Evolutionary conservation across 2,797 vertebrate genomes (phyloP).

Genomic region (Epinephelus coioides): DNA sequence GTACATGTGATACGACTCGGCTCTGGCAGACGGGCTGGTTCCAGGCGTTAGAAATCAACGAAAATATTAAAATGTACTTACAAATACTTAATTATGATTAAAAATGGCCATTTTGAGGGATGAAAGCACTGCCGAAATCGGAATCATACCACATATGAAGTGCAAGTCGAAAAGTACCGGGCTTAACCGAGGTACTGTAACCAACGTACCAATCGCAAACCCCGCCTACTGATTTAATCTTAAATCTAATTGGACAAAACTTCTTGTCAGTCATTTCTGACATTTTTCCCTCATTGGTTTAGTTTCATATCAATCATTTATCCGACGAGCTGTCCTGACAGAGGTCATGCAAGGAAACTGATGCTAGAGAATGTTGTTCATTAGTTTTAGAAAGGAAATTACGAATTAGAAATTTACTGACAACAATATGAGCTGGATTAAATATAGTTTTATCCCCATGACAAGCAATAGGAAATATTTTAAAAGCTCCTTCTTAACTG

Average conservation of each 20-base stretch:
- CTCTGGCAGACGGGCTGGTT: background rate
- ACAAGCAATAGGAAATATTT: background rate
- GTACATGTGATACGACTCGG: background rate
- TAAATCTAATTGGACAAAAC: background rate
- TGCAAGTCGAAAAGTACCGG: accelerated
- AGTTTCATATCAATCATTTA: background rate
- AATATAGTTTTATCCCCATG: background rate
- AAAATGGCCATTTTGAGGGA: background rate
- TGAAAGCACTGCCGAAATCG: accelerated
- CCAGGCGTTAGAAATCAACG: too few relatives aligned
- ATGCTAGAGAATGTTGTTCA: too few relatives aligned
- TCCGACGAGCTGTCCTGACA: too few relatives aligned
- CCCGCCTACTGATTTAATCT: background rate
- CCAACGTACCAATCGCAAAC: background rate
- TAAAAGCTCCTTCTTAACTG: background rate
- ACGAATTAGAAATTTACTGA: background rate
- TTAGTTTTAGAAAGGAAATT: background rate
- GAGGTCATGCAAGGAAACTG: conserved; percentile 6
- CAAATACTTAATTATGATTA: accelerated
- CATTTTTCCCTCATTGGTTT: conserved; percentile 16
- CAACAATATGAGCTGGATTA: background rate
- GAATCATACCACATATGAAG: accelerated
- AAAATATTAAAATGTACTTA: accelerated
- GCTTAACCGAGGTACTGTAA: accelerated
- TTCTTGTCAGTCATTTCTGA: background rate